phyloP scores from a whole-genome alignment of 2,113 vertebrate species.

The Crocuta crocuta region DNA sequence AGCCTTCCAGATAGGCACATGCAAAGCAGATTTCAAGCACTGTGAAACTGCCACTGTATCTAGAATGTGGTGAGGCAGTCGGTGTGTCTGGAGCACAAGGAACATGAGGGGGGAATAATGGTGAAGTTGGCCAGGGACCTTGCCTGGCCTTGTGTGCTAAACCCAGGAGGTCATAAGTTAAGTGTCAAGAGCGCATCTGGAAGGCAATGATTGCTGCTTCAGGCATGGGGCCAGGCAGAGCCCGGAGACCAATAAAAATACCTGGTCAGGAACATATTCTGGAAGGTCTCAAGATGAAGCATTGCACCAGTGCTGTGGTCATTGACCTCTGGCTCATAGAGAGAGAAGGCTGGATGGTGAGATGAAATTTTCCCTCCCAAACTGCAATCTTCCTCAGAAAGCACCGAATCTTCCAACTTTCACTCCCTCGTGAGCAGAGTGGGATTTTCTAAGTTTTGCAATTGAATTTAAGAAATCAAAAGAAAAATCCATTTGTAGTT shows the following conservation, averaged over 20 bases:
- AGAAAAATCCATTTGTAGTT: not conserved
- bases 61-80: not conserved
- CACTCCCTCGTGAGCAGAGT: not conserved
- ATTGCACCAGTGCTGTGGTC: not conserved
- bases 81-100: not conserved
- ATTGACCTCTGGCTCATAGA: slow-evolving; percentile 20
- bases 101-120: not conserved
- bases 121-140: not conserved
- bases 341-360: not conserved
- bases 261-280: not conserved
- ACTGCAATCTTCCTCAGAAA: slow-evolving; percentile 29
- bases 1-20: not conserved
- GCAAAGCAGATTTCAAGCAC: not conserved
- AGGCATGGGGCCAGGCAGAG: not conserved
- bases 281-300: not conserved
- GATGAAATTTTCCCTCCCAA: slow-evolving; percentile 8
- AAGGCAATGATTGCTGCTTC: not conserved
- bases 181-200: not conserved
- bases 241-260: not conserved
- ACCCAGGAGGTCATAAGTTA: not conserved
- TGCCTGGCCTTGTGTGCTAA: not conserved
- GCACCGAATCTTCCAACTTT: not conserved
- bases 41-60: not conserved
- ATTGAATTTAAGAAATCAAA: slow-evolving; percentile 58
- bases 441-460: slow-evolving; percentile 67